phyloP scores from a whole-genome alignment of 2,888 invertebrate species.

The Clepsis dumicolana region DNA sequence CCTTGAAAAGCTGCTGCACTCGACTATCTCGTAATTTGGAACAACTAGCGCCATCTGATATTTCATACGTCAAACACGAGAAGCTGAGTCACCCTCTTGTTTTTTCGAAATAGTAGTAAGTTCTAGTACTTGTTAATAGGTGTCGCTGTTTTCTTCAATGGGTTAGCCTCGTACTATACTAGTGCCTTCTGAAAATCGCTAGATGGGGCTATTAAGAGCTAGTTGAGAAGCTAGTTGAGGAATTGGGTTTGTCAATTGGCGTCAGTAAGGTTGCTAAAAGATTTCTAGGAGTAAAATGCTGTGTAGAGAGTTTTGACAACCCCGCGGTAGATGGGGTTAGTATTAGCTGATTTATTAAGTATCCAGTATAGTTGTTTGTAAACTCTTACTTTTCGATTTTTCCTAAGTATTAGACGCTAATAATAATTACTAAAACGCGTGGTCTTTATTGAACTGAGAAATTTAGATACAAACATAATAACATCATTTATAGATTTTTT shows the following conservation, averaged over 20 bases:
- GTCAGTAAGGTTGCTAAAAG: not conserved
- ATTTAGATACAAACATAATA: too few species aligned
- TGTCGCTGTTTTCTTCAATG: not conserved
- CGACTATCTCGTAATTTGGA: not conserved
- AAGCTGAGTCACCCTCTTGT: conserved; percentile 7
- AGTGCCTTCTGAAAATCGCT: not conserved
- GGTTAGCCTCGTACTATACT: not conserved
- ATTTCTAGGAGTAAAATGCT: not conserved
- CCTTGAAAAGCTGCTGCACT: not conserved
- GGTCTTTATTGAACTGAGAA: too few species aligned
- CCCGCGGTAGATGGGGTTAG: conserved; percentile 28
- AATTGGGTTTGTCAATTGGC: not conserved
- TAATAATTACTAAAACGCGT: too few species aligned
- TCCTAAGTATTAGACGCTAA: too few species aligned
- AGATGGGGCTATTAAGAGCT: conserved; percentile 12
- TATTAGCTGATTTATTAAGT: not conserved
- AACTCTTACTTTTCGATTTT: too few species aligned
- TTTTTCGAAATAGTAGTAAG: not conserved
- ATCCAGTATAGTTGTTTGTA: too few species aligned
- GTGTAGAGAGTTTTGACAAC: not conserved
- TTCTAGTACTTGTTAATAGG: conserved; percentile 9
- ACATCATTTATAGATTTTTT: too few species aligned
- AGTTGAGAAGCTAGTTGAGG: not conserved
- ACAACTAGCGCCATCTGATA: not conserved
- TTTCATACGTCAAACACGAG: not conserved